These are phyloP conservation scores for Coronaproctus castanopsis DNA, from an alignment of 2,888 invertebrate species.

Conservation along the genomic window DNA sequence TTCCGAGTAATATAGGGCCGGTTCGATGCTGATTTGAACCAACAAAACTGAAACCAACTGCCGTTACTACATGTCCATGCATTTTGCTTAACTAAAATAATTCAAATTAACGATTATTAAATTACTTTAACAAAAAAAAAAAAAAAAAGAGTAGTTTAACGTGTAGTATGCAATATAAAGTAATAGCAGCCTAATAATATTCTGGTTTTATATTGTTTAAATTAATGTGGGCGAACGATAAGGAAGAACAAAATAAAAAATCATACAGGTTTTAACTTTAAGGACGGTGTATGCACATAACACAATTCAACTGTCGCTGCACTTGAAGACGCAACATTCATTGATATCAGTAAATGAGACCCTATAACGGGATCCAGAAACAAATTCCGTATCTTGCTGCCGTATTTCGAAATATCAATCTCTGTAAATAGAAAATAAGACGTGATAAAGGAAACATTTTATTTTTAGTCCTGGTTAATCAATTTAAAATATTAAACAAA, in stretches of 20 bases:
- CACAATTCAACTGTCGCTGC: not conserved
- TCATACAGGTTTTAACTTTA: not conserved
- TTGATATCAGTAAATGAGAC: constrained; percentile 12
- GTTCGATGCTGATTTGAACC: constrained; percentile 31
- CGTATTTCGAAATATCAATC: constrained; percentile 11
- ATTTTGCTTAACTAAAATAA: constrained; percentile 11
- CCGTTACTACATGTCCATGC: constrained; percentile 45
- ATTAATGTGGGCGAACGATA: not conserved
- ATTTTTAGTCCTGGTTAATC: too few species aligned
- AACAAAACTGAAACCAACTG: constrained; percentile 71
- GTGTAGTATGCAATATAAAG: not conserved
- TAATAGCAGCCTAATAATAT: too few species aligned
- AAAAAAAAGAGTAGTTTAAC: not conserved
- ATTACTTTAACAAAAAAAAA: too few species aligned
- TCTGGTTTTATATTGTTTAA: not conserved
- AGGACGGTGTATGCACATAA: not conserved
- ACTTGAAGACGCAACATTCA: not conserved
- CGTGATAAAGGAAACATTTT: not conserved
- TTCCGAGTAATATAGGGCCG: constrained; percentile 70
- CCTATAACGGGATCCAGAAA: constrained; percentile 14
- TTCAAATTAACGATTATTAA: not conserved
- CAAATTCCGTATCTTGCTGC: constrained; percentile 13
- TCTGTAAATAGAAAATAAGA: constrained; percentile 5
- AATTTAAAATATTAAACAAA: too few species aligned
- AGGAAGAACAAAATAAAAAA: not conserved